Percentiles rank a stretch among this genome's conserved stretches.
These are phyloP conservation scores for Cyclophora punctaria DNA, from an alignment of 2,888 invertebrate species.

Conservation along the genomic window DNA sequence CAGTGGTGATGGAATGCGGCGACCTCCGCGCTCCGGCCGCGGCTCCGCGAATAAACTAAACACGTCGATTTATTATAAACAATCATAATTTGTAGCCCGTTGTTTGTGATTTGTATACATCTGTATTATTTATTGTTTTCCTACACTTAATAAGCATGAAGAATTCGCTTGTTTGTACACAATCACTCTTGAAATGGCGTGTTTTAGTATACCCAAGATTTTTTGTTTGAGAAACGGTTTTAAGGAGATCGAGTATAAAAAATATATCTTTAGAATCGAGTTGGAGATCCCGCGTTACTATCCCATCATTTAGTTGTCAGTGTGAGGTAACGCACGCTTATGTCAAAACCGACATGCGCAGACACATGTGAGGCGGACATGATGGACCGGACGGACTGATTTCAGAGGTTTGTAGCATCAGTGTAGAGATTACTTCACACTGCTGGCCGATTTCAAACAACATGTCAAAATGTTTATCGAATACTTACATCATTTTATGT, in stretches of 20 bases:
- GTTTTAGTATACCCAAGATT: no score
- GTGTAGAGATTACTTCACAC: no score
- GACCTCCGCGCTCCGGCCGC: conserved; percentile 13
- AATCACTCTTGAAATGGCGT: no score
- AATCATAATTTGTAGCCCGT: conserved; percentile 10
- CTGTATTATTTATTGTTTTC: no score
- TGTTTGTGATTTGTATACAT: no score
- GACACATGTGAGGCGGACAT: conserved; percentile 34
- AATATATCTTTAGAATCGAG: no score
- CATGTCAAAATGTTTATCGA: no score
- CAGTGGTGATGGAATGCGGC: not conserved
- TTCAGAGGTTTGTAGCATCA: conserved; percentile 1
- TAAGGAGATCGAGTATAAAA: no score
- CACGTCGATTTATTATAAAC: conserved; percentile 17
- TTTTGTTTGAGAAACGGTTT: no score
- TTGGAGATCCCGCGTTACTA: conserved; percentile 9
- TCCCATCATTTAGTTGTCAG: conserved; percentile 46
- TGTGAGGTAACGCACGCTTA: conserved; percentile 44
- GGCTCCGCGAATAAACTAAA: conserved; percentile 15
- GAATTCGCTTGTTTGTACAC: no score
- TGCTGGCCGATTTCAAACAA: not conserved
- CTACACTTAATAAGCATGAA: no score
- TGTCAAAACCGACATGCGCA: conserved; percentile 40
- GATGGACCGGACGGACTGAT: conserved; percentile 33
- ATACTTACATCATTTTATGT: no score